Conservation (phyloP, 2,888 invertebrate species). For the Acronicta alni region DNA sequence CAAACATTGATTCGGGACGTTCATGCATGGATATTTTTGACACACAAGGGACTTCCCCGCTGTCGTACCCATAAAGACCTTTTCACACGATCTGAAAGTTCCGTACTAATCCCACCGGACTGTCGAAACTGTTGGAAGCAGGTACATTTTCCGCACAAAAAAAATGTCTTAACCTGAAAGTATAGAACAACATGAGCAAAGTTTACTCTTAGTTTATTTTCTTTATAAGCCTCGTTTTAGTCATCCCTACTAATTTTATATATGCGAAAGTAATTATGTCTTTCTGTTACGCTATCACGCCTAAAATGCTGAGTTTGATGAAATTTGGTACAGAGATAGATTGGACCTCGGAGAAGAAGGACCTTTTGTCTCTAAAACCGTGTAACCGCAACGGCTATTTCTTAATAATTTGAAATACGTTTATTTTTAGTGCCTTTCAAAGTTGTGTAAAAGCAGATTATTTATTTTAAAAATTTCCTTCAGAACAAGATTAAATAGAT, state of each 20-base stretch:
- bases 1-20: constrained; percentile 30
- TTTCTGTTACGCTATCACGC: no score
- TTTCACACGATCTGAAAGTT: constrained; percentile 27
- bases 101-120: constrained; percentile 5
- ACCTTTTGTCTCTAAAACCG: no score
- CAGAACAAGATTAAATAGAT: constrained; percentile 26
- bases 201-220: neutral
- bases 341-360: no score
- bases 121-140: neutral
- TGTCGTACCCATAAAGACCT: constrained; percentile 15
- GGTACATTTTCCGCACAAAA: neutral
- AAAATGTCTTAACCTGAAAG: neutral
- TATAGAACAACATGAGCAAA: neutral
- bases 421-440: neutral
- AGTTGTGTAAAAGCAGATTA: neutral
- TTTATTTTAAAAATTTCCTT: constrained; percentile 2
- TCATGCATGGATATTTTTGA: constrained; percentile 35
- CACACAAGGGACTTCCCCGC: constrained; percentile 21
- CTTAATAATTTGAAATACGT: constrained; percentile 7
- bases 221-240: neutral
- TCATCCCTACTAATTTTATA: no score
- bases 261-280: no score
- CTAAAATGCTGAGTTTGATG: no score
- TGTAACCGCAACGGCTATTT: no score
- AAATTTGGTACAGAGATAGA: no score